These are phyloP conservation scores for Lamproptera curius DNA, from an alignment of 2,888 invertebrate genomes.

Conservation along the genomic window DNA sequence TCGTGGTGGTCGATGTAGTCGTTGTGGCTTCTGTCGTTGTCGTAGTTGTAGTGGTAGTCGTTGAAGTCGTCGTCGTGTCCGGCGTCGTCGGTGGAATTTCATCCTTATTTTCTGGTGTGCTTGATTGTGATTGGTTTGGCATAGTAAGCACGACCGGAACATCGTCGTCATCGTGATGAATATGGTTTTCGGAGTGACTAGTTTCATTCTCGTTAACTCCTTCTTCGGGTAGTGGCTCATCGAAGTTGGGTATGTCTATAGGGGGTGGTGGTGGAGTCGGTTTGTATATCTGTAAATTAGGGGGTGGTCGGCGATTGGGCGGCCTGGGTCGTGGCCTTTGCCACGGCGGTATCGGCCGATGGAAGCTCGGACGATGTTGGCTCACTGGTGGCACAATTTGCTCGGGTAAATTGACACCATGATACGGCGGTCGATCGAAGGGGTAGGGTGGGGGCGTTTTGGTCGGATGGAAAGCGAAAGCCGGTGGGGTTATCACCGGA, in stretches of 20 bases:
- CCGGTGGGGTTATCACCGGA: conserved; percentile 66
- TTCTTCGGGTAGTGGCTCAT: conserved; percentile 47
- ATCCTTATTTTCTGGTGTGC: conserved; percentile 42
- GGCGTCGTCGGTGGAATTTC: conserved; percentile 42
- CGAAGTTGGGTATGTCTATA: conserved; percentile 48
- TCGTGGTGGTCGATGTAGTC: conserved; percentile 30
- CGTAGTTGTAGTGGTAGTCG: conserved; percentile 35
- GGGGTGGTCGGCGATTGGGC: conserved; percentile 72
- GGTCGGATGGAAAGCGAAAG: conserved; percentile 62
- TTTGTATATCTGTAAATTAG: conserved; percentile 79
- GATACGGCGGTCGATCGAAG: conserved; percentile 83
- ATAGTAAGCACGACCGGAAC: no score
- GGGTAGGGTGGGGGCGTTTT: conserved; percentile 84
- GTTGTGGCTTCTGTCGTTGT: conserved; percentile 42
- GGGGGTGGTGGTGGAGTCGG: conserved; percentile 75
- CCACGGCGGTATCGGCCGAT: conserved; percentile 82
- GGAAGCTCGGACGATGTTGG: conserved; percentile 77
- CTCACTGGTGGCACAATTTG: conserved; percentile 82
- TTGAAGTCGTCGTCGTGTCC: conserved; percentile 35
- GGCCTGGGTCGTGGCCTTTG: conserved; percentile 80
- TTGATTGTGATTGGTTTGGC: conserved; percentile 23
- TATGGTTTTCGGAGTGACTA: conserved; percentile 54
- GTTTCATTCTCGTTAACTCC: conserved; percentile 59
- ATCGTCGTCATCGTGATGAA: conserved; percentile 45
- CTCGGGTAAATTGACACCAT: conserved; percentile 85